Evolutionary conservation across 2,797 vertebrate species (phyloP), one percentile per base, ranked within the genome.

Genomic region (Moxostoma hubbsi): DNA sequence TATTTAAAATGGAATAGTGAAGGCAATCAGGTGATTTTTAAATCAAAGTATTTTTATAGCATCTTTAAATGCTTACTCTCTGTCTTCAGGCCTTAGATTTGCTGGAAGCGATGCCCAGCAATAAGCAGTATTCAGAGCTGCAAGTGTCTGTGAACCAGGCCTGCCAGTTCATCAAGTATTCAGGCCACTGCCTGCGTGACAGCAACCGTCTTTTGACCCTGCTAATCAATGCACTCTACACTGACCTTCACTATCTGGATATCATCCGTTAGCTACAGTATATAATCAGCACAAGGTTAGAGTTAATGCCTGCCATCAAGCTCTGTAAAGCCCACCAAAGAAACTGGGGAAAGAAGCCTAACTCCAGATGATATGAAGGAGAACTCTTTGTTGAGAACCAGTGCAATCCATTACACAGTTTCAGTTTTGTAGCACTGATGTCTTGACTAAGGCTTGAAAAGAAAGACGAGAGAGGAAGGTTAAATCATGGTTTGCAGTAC

Each of bases 161-260:
- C 0, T 85, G 91, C 50, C 89, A 95, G 84, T 99, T 99, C 88
- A 96, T 99, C 90, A 95, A 84, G 77, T 94, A 97, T 85, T 95
- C 96, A 4, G 94, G 93, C 72, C 96, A 97, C 85, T 97, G 96
- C 86, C 94, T 99, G 75, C 92, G 85, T 79, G 95, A 99, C 16
- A 94, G 94, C 87, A 95, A 93, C 78, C 92, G 92, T 57, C 95
- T 99, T 77, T 88, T 99, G 85, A 91, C 96, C 84, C 91, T 98
- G 66, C 93, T 99, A 0, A 83, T 96, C 84, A 98, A 97, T 88
- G 88, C 93, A 5, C 92, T 99, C 5, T 99, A 98, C 88, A 93
- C 95, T 6, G 95, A 97, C 88, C 93, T 96, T 87, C 94, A 93
- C 94, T 99, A 98, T 88, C 89, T 99, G 83, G 95, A 97, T 86